Base-by-base conservation (phyloP, 2,797 vertebrate species). In the Tapirus indicus region DNA sequence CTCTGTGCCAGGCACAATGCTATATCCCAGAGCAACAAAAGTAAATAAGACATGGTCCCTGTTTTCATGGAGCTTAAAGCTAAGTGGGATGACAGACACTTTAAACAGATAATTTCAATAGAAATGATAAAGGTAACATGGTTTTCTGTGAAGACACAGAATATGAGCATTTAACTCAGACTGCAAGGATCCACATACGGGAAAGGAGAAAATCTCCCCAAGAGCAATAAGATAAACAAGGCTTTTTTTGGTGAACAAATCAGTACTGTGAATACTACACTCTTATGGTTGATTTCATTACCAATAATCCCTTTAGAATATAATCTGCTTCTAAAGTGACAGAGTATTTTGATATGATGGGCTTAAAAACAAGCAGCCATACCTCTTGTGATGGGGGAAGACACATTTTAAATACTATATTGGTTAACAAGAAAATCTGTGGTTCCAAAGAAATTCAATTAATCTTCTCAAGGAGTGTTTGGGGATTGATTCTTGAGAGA, bases 51-150 rank as follows among this genome's bases (percentile, higher is more conserved):
- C 74, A 80, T 35, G 38, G 52, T 91, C 35, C 74, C 56, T 78
- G 12, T 71, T 72, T 56, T 47, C 68, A 91, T 54, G 54, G 56
- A 92, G 56, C 74, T 94, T 94, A 88, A 68, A 17, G 17, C 47
- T 92, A 44, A 56, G 47, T 29, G 14, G 41, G 47, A 69, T 54
- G 56, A 79, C 29, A 79, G 47, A 80, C 44, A 91, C 25, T 64
- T 80, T 62, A 83, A 83, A 60, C n/a, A 77, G 25, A 68, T 60
- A 47, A 95, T 85, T 91, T 78, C 20, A 91, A 74, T 54, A 78
- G 88, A 95, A 38, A 69, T 69, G n/a, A 78, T 78, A 85, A 68
- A 92, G 2, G 32, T 69, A 94, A 84, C 25, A 71, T 10, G 18
- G 32, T 14, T 83, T 84, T 78, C 52, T 52, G 16, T n/a, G 62